Percentiles rank a stretch among this genome's conserved stretches.
phyloP scores from a whole-genome alignment of 37 sponge, comb jelly and placozoan genomes.

The Axinella damicornis region DNA sequence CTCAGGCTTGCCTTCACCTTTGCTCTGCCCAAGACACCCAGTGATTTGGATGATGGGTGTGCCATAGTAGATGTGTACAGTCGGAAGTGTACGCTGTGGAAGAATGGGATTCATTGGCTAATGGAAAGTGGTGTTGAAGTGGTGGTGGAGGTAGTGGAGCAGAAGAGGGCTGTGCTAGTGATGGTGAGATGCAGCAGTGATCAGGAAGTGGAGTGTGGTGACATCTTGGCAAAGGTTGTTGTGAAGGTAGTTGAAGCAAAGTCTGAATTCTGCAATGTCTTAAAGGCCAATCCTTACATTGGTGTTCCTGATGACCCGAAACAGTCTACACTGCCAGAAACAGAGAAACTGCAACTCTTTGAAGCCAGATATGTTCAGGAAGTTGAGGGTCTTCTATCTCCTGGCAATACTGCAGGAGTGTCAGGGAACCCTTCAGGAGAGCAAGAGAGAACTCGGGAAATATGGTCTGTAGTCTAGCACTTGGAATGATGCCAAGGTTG shows the following conservation, averaged over 20 bases:
- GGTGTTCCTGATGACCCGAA: conserved; percentile 2
- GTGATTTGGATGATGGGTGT: too few relatives aligned
- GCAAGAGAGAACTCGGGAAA: too few relatives aligned
- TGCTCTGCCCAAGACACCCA: background rate
- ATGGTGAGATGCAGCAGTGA: conserved; percentile 8
- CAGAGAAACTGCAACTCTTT: background rate
- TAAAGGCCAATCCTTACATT: conserved; percentile 2
- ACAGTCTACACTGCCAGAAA: background rate
- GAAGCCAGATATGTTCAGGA: background rate
- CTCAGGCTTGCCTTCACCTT: conserved; percentile 15
- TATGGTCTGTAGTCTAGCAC: too few relatives aligned
- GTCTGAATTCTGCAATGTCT: conserved; percentile 5
- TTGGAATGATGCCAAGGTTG: too few relatives aligned
- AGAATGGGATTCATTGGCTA: conserved; percentile 36
- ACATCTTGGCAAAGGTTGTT: conserved; percentile 16
- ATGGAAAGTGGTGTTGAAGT: conserved; percentile 11
- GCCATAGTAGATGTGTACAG: background rate
- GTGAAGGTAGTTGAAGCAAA: conserved; percentile 10
- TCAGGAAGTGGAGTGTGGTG: conserved; percentile 13
- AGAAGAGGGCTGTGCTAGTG: conserved; percentile 17
- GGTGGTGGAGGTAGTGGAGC: conserved; percentile 23
- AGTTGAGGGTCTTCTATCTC: background rate
- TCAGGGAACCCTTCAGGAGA: too few relatives aligned
- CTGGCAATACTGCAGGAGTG: too few relatives aligned
- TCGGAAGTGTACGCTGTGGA: conserved; percentile 29